Evolutionary conservation across 2,113 vertebrate species (phyloP).

Genomic region (Ammodytes dubius): DNA sequence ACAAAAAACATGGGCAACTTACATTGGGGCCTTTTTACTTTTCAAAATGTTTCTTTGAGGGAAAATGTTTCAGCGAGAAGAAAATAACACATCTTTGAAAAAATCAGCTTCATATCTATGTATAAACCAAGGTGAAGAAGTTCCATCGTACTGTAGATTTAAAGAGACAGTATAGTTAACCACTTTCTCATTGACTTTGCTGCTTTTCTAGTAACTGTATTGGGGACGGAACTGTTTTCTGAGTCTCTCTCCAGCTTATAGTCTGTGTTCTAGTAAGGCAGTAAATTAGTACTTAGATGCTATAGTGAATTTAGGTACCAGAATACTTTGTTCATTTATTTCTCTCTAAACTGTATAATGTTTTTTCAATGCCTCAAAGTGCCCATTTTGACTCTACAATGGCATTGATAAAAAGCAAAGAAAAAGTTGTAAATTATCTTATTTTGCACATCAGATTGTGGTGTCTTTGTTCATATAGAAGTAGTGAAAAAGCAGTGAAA

Average conservation of each 20-base stretch:
- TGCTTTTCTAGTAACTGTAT: slow-evolving; percentile 60
- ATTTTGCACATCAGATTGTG: slow-evolving; percentile 76
- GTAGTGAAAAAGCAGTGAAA: slow-evolving; percentile 30
- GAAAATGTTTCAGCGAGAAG: neutral
- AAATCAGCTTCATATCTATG: slow-evolving; percentile 1
- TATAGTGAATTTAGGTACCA: slow-evolving; percentile 81
- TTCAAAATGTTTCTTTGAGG: slow-evolving; percentile 17
- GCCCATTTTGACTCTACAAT: slow-evolving; percentile 67
- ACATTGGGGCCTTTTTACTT: slow-evolving; percentile 31
- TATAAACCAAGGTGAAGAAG: too few relatives aligned
- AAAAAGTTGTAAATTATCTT: slow-evolving; percentile 56
- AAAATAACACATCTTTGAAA: slow-evolving; percentile 16
- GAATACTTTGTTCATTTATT: slow-evolving; percentile 60
- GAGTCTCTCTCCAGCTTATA: slow-evolving; percentile 65
- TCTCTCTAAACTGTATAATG: slow-evolving; percentile 62
- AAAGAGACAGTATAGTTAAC: slow-evolving; percentile 34
- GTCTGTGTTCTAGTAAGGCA: slow-evolving; percentile 75
- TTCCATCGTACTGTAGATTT: slow-evolving; percentile 29
- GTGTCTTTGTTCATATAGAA: slow-evolving; percentile 42
- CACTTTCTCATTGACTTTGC: slow-evolving; percentile 42
- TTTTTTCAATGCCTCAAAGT: slow-evolving; percentile 81
- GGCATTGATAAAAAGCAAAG: slow-evolving; percentile 64
- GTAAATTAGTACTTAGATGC: slow-evolving; percentile 74
- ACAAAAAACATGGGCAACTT: neutral
- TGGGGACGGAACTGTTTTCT: slow-evolving; percentile 55